phyloP scores from a whole-genome alignment of 2,113 vertebrate genomes.

The Pteronura brasiliensis region DNA sequence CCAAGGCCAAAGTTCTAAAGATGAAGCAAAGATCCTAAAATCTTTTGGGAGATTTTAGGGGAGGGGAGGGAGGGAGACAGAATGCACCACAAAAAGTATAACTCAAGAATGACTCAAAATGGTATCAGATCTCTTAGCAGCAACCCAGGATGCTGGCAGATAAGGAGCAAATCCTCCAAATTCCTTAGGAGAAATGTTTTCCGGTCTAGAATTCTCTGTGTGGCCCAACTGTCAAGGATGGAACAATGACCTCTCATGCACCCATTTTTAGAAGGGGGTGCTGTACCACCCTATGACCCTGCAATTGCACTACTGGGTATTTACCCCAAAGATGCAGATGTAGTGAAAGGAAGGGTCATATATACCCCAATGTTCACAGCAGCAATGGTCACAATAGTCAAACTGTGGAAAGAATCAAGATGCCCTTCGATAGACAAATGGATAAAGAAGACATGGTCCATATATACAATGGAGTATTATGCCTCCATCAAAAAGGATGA shows the following conservation, averaged over 20 bases:
- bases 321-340: too few relatives aligned
- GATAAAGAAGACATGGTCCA: too few relatives aligned
- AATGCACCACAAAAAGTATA: neutral
- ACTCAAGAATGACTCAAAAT: neutral
- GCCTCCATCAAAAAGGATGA: too few relatives aligned
- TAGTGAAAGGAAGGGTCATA: too few relatives aligned
- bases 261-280: neutral
- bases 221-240: neutral
- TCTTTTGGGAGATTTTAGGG: neutral
- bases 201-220: neutral
- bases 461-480: too few relatives aligned
- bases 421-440: too few relatives aligned
- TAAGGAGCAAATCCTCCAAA: slow-evolving; percentile 16
- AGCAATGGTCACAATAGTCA: too few relatives aligned
- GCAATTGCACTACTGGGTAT: too few relatives aligned
- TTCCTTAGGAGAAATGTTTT: neutral
- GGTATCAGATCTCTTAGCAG: neutral
- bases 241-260: neutral
- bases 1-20: neutral
- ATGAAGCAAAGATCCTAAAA: neutral
- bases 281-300: neutral
- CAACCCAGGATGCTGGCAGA: neutral
- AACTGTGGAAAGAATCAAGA: too few relatives aligned
- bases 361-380: too few relatives aligned
- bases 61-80: neutral